Evolutionary conservation across 2,888 invertebrate genomes (phyloP), one percentile per base, ranked within the genome.

Genomic region (Cotesia congregata): DNA sequence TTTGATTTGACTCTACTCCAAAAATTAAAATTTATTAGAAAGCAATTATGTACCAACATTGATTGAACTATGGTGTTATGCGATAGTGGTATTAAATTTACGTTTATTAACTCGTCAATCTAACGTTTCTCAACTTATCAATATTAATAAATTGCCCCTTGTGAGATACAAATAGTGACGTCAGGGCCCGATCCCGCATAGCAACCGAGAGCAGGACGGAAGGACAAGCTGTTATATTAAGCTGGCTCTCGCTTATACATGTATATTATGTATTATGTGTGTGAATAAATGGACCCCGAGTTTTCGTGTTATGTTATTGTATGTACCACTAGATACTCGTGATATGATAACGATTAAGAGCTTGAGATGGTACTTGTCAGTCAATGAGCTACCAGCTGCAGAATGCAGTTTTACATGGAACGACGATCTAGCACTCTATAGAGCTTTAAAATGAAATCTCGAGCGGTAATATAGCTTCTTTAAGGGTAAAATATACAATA

Each of bases 101-200:
- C 30, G 65, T 38, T 71, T 20, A 20, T 75, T 64, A 71, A 75
- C 40, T 38, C 65, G 79, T 78, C 80, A 78, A 78, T 77, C 77
- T 80, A 78, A 78, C 77, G 80, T 78, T 83, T 82, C 82, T 78
- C 72, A 77, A 84, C 84, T 88, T 87, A 87, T 87, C 85, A 87
- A 85, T 86, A 85, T 73, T 85, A 87, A 86, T 85, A 87, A 86
- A 85, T 86, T 83, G 84, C 82, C 83, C 82, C 81, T 82, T 81
- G 69, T 75, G 77, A 78, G 76, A 78, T 68, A 68, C 67, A 72
- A 80, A 79, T 76, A 75, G 79, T 87, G 88, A 87, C 86, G 86
- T 86, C 87, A 86, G 78, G 81, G 74, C 75, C 5, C 50, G 67
- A 61, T 74, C 71, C 74, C 71, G 77, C 77, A 74, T 77, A 77